Conservation (phyloP, 2,888 invertebrate species). For the Drosophila emarginata region DNA sequence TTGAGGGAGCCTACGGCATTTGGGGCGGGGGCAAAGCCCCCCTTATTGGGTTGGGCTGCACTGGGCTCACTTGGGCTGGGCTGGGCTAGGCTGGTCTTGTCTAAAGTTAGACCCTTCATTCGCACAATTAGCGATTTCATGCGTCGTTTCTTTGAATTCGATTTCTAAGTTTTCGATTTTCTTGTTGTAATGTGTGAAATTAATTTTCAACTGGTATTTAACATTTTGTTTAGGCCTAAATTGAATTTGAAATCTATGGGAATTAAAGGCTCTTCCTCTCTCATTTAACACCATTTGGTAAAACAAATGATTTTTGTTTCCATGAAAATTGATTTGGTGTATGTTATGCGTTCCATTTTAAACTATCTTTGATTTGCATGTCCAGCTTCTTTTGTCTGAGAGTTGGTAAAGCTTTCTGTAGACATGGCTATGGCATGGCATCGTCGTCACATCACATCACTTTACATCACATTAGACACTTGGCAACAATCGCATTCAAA, state of each 20-base stretch:
- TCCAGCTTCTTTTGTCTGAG: slow-evolving; percentile 22
- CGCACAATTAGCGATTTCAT: slow-evolving; percentile 76
- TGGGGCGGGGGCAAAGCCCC: slow-evolving; percentile 21
- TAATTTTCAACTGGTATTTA: slow-evolving; percentile 59
- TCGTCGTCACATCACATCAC: slow-evolving; percentile 47
- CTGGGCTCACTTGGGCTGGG: too few species aligned
- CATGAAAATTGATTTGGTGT: too few species aligned
- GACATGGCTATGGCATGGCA: slow-evolving; percentile 24
- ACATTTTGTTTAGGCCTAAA: slow-evolving; percentile 53
- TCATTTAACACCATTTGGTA: slow-evolving; percentile 26
- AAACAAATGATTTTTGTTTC: too few species aligned
- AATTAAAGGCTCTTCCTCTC: slow-evolving; percentile 12
- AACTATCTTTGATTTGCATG: slow-evolving; percentile 1
- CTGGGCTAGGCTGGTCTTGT: slow-evolving; percentile 5
- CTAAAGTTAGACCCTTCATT: slow-evolving; percentile 61
- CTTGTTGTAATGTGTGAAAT: slow-evolving; percentile 69
- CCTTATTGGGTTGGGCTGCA: slow-evolving; percentile 13
- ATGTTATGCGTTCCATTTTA: not conserved
- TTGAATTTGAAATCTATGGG: slow-evolving; percentile 54
- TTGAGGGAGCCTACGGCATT: slow-evolving; percentile 65
- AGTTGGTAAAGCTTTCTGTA: slow-evolving; percentile 33
- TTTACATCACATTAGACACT: slow-evolving; percentile 47
- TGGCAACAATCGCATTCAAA: slow-evolving; percentile 66
- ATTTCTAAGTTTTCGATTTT: slow-evolving; percentile 24
- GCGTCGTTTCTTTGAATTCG: slow-evolving; percentile 47